Conservation (phyloP, 2,113 vertebrate species). For the Fregetta grallaria region DNA sequence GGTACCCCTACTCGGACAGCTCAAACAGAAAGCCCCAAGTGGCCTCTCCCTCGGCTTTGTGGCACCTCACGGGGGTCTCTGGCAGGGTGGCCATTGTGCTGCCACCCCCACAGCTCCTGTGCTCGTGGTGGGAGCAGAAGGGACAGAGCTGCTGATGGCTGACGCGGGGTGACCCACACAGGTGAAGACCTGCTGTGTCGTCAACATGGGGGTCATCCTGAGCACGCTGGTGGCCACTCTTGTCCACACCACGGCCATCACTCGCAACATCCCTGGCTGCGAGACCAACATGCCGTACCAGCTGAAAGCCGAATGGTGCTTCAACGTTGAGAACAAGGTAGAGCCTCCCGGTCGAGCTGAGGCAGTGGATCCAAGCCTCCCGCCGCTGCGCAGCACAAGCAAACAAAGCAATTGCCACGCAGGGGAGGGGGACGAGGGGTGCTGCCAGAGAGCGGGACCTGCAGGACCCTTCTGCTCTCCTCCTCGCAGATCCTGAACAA, state of each 20-base stretch:
- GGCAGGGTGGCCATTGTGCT: neutral
- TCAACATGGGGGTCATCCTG: neutral
- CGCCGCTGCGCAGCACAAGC: accelerated
- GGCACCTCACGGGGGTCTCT: neutral
- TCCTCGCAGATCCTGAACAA: neutral
- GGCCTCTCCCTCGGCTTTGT: accelerated
- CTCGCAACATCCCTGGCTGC: accelerated
- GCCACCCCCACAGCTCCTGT: neutral
- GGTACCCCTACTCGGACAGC: neutral
- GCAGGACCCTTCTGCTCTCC: accelerated
- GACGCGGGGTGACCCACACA: neutral
- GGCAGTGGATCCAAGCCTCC: accelerated
- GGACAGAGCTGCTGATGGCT: neutral
- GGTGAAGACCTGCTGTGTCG: conserved; percentile 2
- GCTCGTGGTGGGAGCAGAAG: neutral
- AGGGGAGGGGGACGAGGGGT: neutral
- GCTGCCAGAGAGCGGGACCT: neutral
- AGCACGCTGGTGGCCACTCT: neutral
- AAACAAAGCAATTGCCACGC: accelerated
- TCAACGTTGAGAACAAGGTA: accelerated
- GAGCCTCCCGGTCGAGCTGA: accelerated
- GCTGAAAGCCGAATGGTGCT: neutral
- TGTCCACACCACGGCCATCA: neutral
- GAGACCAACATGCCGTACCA: accelerated
- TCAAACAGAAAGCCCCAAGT: neutral